Conservation (phyloP, 2,113 vertebrate species). For the Microtus montanus region DNA sequence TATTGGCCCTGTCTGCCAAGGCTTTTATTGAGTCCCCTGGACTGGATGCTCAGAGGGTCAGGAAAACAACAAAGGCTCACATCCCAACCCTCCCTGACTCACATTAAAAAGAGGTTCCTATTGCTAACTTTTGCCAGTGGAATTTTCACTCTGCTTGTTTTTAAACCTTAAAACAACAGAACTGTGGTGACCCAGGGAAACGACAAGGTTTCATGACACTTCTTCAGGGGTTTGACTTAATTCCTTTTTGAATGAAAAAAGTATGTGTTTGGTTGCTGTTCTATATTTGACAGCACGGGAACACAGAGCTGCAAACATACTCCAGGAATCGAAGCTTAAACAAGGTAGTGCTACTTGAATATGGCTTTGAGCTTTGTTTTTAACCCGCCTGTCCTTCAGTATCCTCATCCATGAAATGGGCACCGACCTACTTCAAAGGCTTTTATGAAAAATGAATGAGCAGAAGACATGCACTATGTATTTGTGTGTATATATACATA, state of each 20-base stretch:
- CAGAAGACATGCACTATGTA: not conserved
- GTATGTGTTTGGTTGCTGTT: not conserved
- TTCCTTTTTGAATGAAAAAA: not conserved
- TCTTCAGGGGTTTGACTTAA: conserved; percentile 10
- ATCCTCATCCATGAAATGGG: not conserved
- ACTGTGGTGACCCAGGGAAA: not conserved
- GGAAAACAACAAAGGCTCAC: accelerated
- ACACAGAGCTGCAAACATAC: not conserved
- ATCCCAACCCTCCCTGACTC: not conserved
- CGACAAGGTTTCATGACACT: not conserved
- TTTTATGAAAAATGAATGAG: not conserved
- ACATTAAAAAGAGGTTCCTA: not conserved
- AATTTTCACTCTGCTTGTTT: not conserved
- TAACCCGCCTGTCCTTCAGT: not conserved
- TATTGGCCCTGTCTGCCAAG: accelerated
- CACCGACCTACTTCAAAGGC: not conserved
- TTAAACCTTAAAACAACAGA: conserved; percentile 22
- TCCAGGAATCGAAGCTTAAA: not conserved
- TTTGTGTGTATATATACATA: not conserved
- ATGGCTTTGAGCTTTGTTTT: not conserved
- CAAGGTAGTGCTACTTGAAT: not conserved
- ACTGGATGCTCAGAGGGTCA: accelerated
- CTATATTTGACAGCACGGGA: not conserved
- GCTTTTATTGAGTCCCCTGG: accelerated
- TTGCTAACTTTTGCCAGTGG: not conserved